phyloP scores from a whole-genome alignment of 1,140 invertebrate genomes.

The Venustaconcha ellipsiformis region DNA sequence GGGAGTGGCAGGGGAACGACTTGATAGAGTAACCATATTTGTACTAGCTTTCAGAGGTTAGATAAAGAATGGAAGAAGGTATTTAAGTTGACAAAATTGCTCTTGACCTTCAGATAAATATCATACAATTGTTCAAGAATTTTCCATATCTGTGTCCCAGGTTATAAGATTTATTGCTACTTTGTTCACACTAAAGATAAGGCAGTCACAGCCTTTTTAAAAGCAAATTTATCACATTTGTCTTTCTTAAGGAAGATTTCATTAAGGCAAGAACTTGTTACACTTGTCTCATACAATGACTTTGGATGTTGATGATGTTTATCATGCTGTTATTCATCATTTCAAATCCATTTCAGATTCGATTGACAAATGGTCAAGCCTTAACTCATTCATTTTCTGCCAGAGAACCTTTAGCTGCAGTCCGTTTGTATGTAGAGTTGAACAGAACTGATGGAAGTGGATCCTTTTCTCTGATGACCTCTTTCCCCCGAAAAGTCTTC shows the following conservation, averaged over 20 bases:
- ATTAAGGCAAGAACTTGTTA: too few species aligned
- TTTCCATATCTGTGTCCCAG: too few species aligned
- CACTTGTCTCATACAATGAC: too few species aligned
- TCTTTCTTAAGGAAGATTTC: too few species aligned
- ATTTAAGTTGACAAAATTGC: too few species aligned
- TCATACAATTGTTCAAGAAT: too few species aligned
- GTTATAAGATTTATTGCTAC: too few species aligned
- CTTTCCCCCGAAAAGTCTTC: conserved; percentile 89
- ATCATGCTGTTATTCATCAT: background rate
- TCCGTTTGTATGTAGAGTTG: conserved; percentile 86
- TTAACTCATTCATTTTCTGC: conserved; percentile 83
- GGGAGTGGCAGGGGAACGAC: too few species aligned
- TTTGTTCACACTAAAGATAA: background rate
- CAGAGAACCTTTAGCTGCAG: conserved; percentile 88
- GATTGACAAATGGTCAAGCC: conserved; percentile 75
- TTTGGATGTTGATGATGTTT: background rate
- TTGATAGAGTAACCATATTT: too few species aligned
- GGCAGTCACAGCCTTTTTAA: background rate
- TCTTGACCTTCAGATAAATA: too few species aligned
- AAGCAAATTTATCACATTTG: background rate
- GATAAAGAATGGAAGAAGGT: too few species aligned
- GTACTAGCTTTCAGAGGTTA: too few species aligned
- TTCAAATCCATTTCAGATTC: conserved; percentile 74
- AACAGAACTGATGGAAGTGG: conserved; percentile 77
- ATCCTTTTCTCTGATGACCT: conserved; percentile 85